Conservation (phyloP, 2,888 invertebrate species). For the Netelia melanura region DNA sequence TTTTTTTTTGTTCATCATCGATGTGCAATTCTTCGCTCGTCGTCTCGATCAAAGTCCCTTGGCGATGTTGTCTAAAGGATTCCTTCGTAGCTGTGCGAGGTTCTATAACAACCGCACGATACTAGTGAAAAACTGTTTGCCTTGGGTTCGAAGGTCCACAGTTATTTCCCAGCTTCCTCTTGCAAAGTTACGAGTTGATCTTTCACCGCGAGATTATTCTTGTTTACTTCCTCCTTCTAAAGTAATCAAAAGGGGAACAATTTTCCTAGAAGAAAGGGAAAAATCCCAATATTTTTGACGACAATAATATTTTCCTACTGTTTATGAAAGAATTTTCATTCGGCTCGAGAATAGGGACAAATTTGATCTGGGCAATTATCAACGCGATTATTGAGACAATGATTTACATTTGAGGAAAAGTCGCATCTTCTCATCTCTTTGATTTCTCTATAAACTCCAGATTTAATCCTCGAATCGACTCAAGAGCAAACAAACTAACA, state of each 20-base stretch:
- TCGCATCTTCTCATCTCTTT: no score
- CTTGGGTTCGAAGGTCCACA: constrained; percentile 1
- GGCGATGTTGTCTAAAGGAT: constrained; percentile 20
- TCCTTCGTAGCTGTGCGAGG: constrained; percentile 4
- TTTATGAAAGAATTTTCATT: neutral
- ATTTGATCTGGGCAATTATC: no score
- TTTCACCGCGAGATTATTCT: neutral
- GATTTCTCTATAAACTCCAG: no score
- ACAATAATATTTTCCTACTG: neutral
- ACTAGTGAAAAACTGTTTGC: constrained; percentile 8
- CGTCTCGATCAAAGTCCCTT: constrained; percentile 31
- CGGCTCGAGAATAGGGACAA: neutral
- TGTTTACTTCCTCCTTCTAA: neutral
- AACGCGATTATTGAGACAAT: no score
- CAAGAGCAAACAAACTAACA: no score
- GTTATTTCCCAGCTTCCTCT: neutral
- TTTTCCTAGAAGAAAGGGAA: neutral
- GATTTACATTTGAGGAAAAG: no score
- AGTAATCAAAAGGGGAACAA: no score
- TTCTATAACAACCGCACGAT: constrained; percentile 10
- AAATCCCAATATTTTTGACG: neutral
- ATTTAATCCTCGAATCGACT: no score
- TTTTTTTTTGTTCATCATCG: constrained; percentile 12
- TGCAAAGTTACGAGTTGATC: neutral
- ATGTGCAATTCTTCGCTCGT: constrained; percentile 11